These are phyloP conservation scores for Thereva unica DNA, from an alignment of 2,888 invertebrate species.

Conservation along the genomic window DNA sequence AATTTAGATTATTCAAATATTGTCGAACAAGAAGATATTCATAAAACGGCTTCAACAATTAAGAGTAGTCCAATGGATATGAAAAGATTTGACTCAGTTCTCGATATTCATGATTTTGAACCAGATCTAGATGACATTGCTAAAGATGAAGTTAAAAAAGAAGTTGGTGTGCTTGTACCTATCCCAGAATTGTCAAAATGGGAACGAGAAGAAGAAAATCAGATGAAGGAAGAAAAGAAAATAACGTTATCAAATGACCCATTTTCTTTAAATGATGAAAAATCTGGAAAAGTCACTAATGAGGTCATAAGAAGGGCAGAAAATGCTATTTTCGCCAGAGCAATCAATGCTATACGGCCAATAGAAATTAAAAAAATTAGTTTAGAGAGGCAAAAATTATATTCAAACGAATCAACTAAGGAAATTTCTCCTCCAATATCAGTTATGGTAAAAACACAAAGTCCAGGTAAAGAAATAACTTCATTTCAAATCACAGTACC, in stretches of 20 bases:
- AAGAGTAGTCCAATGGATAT: slow-evolving; percentile 41
- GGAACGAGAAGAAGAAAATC: slow-evolving; percentile 76
- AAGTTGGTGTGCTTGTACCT: slow-evolving; percentile 63
- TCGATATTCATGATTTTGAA: slow-evolving; percentile 54
- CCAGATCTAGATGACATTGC: slow-evolving; percentile 47
- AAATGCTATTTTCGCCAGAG: slow-evolving; percentile 89
- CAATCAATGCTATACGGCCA: slow-evolving; percentile 77
- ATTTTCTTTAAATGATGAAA: slow-evolving; percentile 55
- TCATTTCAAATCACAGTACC: slow-evolving; percentile 64
- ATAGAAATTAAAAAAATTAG: slow-evolving; percentile 77
- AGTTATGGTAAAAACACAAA: slow-evolving; percentile 42
- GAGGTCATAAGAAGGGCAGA: slow-evolving; percentile 90
- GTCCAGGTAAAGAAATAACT: slow-evolving; percentile 43
- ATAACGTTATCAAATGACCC: slow-evolving; percentile 51
- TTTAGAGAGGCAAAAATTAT: slow-evolving; percentile 67
- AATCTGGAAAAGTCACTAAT: slow-evolving; percentile 74
- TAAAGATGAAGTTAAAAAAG: slow-evolving; percentile 35
- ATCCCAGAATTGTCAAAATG: slow-evolving; percentile 85
- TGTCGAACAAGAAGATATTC: not conserved
- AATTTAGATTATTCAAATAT: slow-evolving; percentile 36
- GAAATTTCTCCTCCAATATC: slow-evolving; percentile 44
- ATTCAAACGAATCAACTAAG: slow-evolving; percentile 60
- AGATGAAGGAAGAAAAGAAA: slow-evolving; percentile 58
- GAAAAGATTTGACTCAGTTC: slow-evolving; percentile 51
- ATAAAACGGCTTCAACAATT: not conserved